These are phyloP conservation scores for Leuciscus idus DNA, from an alignment of 2,113 vertebrate species.

Conservation along the genomic window DNA sequence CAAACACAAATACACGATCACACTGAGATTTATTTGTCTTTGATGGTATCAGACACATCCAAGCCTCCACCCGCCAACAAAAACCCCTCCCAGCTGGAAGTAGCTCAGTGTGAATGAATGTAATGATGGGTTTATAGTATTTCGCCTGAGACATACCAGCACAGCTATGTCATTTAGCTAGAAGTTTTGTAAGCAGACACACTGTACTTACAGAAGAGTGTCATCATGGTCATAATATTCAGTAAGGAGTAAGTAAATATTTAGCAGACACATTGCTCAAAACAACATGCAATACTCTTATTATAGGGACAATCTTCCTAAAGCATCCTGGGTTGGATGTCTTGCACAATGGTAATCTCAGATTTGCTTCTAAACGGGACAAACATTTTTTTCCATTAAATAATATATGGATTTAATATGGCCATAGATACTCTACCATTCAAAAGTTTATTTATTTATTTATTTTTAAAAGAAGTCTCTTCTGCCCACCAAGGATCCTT, in stretches of 20 bases:
- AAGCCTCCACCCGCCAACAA: slow-evolving; percentile 1
- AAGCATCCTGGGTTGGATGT: not conserved
- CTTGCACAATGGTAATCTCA: not conserved
- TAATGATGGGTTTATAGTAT: slow-evolving; percentile 28
- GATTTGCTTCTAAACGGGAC: not conserved
- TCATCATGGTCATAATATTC: not conserved
- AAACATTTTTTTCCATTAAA: too few relatives aligned
- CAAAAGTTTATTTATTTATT: too few relatives aligned
- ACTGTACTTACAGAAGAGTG: not conserved
- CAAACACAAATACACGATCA: not conserved
- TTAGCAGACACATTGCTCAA: not conserved
- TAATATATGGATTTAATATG: too few relatives aligned
- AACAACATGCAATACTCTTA: not conserved
- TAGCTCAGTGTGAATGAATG: slow-evolving; percentile 2
- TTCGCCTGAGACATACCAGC: not conserved
- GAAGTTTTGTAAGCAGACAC: not conserved
- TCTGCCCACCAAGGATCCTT: too few relatives aligned
- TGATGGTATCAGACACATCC: not conserved
- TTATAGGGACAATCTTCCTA: not conserved
- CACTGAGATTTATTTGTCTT: not conserved
- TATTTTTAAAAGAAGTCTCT: too few relatives aligned
- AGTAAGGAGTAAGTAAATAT: not conserved
- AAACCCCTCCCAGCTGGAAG: not conserved
- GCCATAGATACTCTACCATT: too few relatives aligned
- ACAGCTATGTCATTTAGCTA: slow-evolving; percentile 14